phyloP scores from a whole-genome alignment of 92 coral and sea anemone genomes.

The Galaxea fascicularis region DNA sequence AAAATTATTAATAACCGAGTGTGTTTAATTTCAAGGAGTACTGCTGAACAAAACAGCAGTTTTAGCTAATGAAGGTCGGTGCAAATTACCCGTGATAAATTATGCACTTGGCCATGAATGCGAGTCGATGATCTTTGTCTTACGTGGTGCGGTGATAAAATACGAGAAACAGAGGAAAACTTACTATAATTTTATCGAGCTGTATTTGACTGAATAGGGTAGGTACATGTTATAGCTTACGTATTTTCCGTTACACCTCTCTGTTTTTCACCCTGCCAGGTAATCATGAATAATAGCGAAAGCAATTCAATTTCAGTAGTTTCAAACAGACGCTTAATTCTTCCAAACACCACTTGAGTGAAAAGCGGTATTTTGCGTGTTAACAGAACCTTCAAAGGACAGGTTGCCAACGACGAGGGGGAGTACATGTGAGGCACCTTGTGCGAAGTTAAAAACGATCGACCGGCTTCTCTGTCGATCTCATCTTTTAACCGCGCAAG shows the following conservation, averaged over 20 bases:
- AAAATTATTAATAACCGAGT: background rate
- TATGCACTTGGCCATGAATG: background rate
- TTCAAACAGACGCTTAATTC: background rate
- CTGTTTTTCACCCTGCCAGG: background rate
- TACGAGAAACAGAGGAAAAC: background rate
- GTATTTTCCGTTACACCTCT: background rate
- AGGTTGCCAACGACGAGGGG: background rate
- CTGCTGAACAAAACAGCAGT: conserved; percentile 5
- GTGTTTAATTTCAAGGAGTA: background rate
- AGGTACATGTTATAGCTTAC: background rate
- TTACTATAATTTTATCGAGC: background rate
- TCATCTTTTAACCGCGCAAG: background rate
- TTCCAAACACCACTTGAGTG: background rate
- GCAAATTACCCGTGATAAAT: background rate
- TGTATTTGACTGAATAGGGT: background rate
- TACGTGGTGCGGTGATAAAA: background rate
- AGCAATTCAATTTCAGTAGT: background rate
- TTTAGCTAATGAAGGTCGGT: conserved; percentile 26
- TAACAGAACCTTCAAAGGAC: background rate
- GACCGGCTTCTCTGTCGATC: background rate
- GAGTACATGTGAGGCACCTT: background rate
- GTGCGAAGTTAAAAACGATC: too few relatives aligned
- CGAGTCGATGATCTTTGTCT: background rate
- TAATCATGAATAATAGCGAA: background rate
- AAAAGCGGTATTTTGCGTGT: too few relatives aligned